These are phyloP conservation scores for Bombus confusus DNA, from an alignment of 1,140 invertebrate species.

Conservation along the genomic window DNA sequence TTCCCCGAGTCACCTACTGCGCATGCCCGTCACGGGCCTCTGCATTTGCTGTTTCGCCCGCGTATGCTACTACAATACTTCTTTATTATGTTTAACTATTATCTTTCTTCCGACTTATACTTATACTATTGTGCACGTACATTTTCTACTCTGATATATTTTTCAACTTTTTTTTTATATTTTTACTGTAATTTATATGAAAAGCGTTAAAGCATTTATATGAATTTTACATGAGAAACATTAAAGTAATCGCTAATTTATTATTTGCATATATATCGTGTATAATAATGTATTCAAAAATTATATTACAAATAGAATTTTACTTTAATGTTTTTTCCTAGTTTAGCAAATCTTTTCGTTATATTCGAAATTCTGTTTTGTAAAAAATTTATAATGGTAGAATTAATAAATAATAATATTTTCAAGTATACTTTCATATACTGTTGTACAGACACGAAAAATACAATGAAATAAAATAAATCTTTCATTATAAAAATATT, in stretches of 20 bases:
- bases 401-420: background rate
- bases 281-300: too few relatives aligned
- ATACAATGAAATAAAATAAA: background rate
- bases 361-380: background rate
- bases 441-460: background rate
- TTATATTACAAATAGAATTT: background rate
- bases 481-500: background rate
- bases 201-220: background rate
- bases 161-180: background rate
- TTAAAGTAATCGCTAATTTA: too few relatives aligned
- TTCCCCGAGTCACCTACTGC: conserved; percentile 16
- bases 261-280: too few relatives aligned
- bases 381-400: background rate
- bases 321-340: background rate
- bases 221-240: background rate
- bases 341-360: background rate
- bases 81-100: background rate
- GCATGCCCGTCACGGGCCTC: conserved; percentile 31
- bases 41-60: background rate
- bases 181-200: background rate
- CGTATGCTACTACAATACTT: background rate
- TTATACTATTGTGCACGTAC: background rate
- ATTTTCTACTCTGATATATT: background rate
- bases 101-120: background rate
- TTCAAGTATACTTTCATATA: background rate